Evolutionary conservation across 2,797 vertebrate genomes (phyloP).

Genomic region (Neoniphon sammara): DNA sequence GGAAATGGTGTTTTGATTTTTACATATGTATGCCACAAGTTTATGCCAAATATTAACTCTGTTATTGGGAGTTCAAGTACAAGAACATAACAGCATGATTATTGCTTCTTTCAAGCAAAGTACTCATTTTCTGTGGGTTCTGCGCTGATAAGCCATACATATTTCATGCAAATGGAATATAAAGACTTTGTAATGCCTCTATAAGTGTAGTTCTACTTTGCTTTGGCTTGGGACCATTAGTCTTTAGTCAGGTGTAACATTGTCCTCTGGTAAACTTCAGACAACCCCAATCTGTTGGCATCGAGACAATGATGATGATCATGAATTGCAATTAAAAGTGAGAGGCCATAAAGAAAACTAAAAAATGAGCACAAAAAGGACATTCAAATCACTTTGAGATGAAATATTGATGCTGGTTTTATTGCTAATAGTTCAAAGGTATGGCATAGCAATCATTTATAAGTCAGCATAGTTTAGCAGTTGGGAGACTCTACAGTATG

Average conservation of each 20-base stretch:
- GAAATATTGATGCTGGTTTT: slow-evolving; percentile 35
- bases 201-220: slow-evolving; percentile 23
- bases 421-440: slow-evolving; percentile 29
- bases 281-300: slow-evolving; percentile 39
- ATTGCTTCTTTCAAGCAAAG: slow-evolving; percentile 28
- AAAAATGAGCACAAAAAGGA: slow-evolving; percentile 5
- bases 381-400: slow-evolving; percentile 25
- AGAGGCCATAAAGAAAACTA: slow-evolving; percentile 20
- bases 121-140: slow-evolving; percentile 20
- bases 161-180: slow-evolving; percentile 53
- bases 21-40: neutral
- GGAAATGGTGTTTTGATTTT: slow-evolving; percentile 9
- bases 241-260: slow-evolving; percentile 41
- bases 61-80: slow-evolving; percentile 41
- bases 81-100: slow-evolving; percentile 13
- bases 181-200: slow-evolving; percentile 48
- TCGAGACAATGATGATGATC: slow-evolving; percentile 31
- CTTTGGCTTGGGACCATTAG: slow-evolving; percentile 29
- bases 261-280: slow-evolving; percentile 52
- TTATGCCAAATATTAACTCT: slow-evolving; percentile 30
- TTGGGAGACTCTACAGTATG: slow-evolving; percentile 1
- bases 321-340: slow-evolving; percentile 51
- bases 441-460: slow-evolving; percentile 32
- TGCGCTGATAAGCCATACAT: slow-evolving; percentile 22
- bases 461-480: slow-evolving; percentile 33